Evolutionary conservation across 2,888 invertebrate species (phyloP).

Genomic region (Acanthosoma haemorrhoidale): DNA sequence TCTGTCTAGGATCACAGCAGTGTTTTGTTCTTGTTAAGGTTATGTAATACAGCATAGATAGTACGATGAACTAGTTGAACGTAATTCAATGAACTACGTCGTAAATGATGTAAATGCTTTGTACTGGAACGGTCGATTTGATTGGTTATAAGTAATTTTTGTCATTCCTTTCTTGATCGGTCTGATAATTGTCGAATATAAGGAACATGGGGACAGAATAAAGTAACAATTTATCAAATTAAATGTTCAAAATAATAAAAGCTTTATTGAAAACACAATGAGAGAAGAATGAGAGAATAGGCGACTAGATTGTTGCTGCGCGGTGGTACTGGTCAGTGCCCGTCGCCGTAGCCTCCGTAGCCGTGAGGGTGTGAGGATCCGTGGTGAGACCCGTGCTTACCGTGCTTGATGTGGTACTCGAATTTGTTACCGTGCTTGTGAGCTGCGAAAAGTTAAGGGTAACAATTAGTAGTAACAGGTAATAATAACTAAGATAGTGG

Average conservation of each 20-base stretch:
- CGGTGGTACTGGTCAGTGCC: background rate
- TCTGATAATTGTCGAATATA: no score
- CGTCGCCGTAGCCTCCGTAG: slow-evolving; percentile 37
- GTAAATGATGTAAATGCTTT: no score
- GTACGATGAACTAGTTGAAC: no score
- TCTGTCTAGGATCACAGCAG: no score
- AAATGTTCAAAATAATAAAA: background rate
- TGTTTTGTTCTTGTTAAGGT: no score
- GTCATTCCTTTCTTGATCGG: no score
- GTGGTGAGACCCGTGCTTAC: slow-evolving; percentile 35
- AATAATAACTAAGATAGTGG: background rate
- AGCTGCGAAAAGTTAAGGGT: background rate
- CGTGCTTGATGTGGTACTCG: slow-evolving; percentile 38
- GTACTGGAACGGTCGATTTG: no score
- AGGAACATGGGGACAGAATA: no score
- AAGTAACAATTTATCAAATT: no score
- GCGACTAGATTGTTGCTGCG: slow-evolving; percentile 18
- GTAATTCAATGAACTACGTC: no score
- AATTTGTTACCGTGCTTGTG: slow-evolving; percentile 36
- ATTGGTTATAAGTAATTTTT: no score
- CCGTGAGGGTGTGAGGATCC: slow-evolving; percentile 38
- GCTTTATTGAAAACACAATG: background rate
- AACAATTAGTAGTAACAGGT: background rate
- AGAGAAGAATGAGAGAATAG: background rate
- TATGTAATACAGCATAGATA: no score